Evolutionary conservation across 2,797 vertebrate species (phyloP), one percentile per base, ranked within the genome.

Genomic region (Periophthalmus magnuspinnatus): DNA sequence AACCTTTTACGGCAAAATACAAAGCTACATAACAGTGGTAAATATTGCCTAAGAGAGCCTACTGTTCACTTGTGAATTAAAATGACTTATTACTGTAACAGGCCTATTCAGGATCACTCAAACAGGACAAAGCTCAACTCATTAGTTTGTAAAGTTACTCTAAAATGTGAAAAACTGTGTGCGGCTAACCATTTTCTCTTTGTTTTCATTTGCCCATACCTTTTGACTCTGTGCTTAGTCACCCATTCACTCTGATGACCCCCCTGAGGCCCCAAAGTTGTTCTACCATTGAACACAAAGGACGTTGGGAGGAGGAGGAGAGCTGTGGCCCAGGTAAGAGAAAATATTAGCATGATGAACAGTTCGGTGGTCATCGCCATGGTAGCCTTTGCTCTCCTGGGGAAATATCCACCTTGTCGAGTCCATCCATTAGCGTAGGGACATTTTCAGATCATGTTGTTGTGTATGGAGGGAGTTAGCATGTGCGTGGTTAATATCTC

Each of bases 261-360:
- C 79, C 80, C 77, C 68, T 60, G 74, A 86, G 75, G 84, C 38
- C 11, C 10, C 36, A 45, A 50, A 59, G 61, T 76, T 47, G 74
- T 71, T 78, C 69, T 41, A 71, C 72, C 70, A 66, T 22, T 65
- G 54, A 85, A 38, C 70, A 67, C 65, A 62, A 85, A 90, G 91
- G 88, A 86, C 86, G 86, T 68, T 45, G 17, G 69, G 70, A 66
- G 70, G 19, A 1, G 65, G 32, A 45, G 60, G 71, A 21, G 64
- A 66, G 56, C 79, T 67, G 61, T 21, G 65, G 69, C 76, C 63
- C 75, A 79, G 81, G 86, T 80, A 82, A 86, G 65, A 63, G 58
- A 48, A 84, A 88, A 88, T 85, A 84, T 88, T 82, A 88, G 69
- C 86, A 91, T 83, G 86, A 89, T 81, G 83, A 87, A 89, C 82